Conservation (phyloP, 2,113 vertebrate genomes). For the Channa maculata region DNA sequence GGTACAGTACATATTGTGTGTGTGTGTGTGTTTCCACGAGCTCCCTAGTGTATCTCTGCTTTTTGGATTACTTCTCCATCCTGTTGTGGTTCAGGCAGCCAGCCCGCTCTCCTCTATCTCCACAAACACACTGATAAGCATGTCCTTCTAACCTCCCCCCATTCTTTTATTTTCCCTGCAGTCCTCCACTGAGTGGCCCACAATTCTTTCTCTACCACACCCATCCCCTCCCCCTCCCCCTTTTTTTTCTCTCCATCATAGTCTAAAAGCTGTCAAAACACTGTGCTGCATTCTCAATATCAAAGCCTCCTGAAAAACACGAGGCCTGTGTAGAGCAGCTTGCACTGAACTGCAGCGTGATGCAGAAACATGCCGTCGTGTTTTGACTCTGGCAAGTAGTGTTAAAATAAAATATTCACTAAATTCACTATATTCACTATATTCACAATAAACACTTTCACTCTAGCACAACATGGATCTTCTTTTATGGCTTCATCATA, state of each 20-base stretch:
- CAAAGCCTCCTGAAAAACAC: constrained; percentile 54
- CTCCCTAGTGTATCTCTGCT: constrained; percentile 7
- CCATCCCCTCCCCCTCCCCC: constrained; percentile 28
- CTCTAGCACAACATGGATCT: neutral
- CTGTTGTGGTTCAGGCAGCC: constrained; percentile 57
- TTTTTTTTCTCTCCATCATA: constrained; percentile 47
- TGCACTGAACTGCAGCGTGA: constrained; percentile 42
- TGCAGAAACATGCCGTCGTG: constrained; percentile 33
- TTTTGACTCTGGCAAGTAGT: constrained; percentile 37
- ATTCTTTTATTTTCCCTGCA: constrained; percentile 48
- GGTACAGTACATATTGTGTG: neutral
- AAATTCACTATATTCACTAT: constrained; percentile 26
- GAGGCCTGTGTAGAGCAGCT: constrained; percentile 13
- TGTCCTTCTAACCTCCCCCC: constrained; percentile 56
- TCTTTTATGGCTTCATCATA: neutral
- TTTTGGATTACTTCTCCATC: constrained; percentile 51
- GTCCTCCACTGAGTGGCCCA: constrained; percentile 71
- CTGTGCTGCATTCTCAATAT: constrained; percentile 56
- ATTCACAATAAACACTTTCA: constrained; percentile 31
- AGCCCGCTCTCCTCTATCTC: constrained; percentile 47
- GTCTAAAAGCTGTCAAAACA: constrained; percentile 76
- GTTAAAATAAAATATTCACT: constrained; percentile 60
- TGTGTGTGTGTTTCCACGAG: constrained; percentile 25
- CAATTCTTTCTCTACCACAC: constrained; percentile 72
- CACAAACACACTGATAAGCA: constrained; percentile 64